Evolutionary conservation across 2,888 invertebrate genomes (phyloP).

Genomic region (Halictus ligatus): DNA sequence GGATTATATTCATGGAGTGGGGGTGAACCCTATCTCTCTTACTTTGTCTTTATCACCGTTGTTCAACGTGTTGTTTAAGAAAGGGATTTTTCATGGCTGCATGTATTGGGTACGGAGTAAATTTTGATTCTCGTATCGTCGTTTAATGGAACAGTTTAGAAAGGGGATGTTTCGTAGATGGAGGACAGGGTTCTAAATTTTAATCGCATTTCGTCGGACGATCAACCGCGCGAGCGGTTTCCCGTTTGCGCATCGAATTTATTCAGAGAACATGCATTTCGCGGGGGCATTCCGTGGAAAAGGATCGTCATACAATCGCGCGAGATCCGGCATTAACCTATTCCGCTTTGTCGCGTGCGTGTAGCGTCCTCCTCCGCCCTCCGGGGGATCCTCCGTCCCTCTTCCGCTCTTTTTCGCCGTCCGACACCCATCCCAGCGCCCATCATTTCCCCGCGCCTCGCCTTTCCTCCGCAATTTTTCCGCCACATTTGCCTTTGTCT

Average conservation of each 20-base stretch:
- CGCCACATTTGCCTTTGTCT: conserved; percentile 84
- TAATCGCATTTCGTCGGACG: conserved; percentile 4
- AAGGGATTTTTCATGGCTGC: too few relatives aligned
- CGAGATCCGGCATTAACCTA: conserved; percentile 78
- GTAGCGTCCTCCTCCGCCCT: conserved; percentile 59
- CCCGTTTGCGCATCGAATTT: conserved; percentile 47
- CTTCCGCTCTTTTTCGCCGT: conserved; percentile 61
- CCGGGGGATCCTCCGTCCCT: conserved; percentile 42
- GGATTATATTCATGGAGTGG: too few relatives aligned
- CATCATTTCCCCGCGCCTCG: conserved; percentile 68
- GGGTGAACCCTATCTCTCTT: too few relatives aligned
- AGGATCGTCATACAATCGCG: conserved; percentile 74
- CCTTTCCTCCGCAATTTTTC: conserved; percentile 82
- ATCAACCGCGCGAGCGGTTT: neutral
- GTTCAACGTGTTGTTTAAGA: too few relatives aligned
- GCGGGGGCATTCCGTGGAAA: conserved; percentile 62
- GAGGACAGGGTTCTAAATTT: neutral
- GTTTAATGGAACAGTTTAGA: neutral
- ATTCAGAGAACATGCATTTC: conserved; percentile 55
- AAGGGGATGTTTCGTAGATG: neutral
- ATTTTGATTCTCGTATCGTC: neutral
- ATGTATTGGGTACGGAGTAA: too few relatives aligned
- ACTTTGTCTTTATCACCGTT: too few relatives aligned
- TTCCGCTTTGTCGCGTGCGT: conserved; percentile 75
- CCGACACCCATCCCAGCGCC: conserved; percentile 64